Evolutionary conservation across 2,888 invertebrate species (phyloP).

Genomic region (Aelia acuminata): DNA sequence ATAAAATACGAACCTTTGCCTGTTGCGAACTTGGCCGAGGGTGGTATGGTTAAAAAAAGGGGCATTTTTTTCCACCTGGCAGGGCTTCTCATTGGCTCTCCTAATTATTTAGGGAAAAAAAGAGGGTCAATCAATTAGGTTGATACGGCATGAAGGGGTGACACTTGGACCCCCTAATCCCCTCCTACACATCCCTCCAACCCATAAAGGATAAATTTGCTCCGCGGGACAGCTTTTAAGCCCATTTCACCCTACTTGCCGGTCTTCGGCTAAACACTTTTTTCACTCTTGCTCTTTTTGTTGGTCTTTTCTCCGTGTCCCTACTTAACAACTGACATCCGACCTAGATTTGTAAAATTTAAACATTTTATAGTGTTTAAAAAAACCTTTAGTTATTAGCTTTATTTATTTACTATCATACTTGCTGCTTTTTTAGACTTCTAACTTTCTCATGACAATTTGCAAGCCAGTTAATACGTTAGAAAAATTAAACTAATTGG

Average conservation of each 20-base stretch:
- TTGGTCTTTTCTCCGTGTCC: neutral
- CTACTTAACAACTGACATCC: neutral
- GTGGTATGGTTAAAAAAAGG: conserved; percentile 6
- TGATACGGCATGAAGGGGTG: conserved; percentile 51
- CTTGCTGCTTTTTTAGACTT: too few species aligned
- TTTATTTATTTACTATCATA: neutral
- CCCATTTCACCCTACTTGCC: conserved; percentile 43
- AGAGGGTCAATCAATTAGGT: conserved; percentile 57
- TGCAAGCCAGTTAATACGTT: too few species aligned
- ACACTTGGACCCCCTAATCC: conserved; percentile 57
- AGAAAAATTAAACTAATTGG: too few species aligned
- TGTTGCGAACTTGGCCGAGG: conserved; percentile 34
- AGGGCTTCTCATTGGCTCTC: conserved; percentile 27
- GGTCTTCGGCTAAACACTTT: conserved; percentile 20
- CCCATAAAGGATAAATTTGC: conserved; percentile 60
- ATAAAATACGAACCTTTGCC: conserved; percentile 56
- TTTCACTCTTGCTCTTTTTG: conserved; percentile 4
- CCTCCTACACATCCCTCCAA: conserved; percentile 38
- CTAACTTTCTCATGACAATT: too few species aligned
- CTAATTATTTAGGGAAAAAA: conserved; percentile 59
- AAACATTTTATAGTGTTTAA: neutral
- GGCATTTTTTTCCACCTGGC: neutral
- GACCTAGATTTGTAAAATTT: neutral
- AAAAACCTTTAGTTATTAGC: neutral
- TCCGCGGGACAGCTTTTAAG: conserved; percentile 56